Conservation (phyloP, 2,888 invertebrate species). For the Apodemia mormo region DNA sequence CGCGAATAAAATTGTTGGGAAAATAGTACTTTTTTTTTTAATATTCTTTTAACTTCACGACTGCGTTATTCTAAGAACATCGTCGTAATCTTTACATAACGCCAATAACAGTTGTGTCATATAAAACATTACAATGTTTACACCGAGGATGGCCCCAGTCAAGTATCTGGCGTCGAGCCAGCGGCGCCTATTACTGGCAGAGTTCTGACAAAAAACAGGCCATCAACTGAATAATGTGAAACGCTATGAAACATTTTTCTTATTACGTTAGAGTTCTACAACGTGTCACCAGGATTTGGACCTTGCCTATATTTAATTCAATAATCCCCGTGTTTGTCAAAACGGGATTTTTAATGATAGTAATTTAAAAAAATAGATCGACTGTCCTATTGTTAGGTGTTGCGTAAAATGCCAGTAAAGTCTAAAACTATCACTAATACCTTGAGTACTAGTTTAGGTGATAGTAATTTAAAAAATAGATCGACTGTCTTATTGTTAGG, state of each 20-base stretch:
- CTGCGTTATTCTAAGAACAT: not conserved
- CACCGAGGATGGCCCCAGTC: constrained; percentile 20
- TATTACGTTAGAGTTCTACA: not conserved
- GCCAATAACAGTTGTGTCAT: not conserved
- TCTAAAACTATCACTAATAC: no score
- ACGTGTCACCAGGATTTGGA: not conserved
- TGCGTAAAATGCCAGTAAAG: no score
- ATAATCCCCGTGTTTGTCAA: no score
- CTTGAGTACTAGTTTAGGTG: no score
- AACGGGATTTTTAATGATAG: no score
- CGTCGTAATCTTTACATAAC: not conserved
- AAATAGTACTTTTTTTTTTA: not conserved
- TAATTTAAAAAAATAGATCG: no score
- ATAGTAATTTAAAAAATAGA: no score
- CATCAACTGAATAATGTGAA: not conserved
- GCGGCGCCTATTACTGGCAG: constrained; percentile 23
- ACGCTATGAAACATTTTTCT: not conserved
- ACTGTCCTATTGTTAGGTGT: no score
- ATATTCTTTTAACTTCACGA: not conserved
- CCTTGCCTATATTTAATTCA: no score
- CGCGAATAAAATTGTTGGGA: not conserved
- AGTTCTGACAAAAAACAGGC: constrained; percentile 17
- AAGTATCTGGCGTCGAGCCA: constrained; percentile 14
- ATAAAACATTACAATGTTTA: constrained; percentile 24
- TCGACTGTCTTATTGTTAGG: no score